Base-by-base conservation (phyloP, 1,140 invertebrate genomes). In the Spodoptera litura region DNA sequence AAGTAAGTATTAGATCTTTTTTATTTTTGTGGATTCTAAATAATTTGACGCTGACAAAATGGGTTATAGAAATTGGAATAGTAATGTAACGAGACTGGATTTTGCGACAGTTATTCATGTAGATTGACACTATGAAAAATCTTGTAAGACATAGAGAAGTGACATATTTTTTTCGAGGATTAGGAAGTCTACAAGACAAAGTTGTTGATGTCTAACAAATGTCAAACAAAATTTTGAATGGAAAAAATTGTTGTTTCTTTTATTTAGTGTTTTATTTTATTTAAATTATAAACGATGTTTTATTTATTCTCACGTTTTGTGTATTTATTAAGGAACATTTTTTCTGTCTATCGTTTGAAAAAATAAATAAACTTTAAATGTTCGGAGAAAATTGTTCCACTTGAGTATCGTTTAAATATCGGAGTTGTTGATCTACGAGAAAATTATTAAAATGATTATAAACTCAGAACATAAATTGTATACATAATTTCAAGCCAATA, bases 1-100 rank as follows among this genome's bases (percentile, higher is more conserved):
- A 71, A 70, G 78, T 80, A 62, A 80, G 78, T 80, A 75, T 51
- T 79, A 38, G 2, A 44, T 55, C 53, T 58, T 11, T 15, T 72
- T 44, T 74, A 52, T 74, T 51, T 74, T 59, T 59, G 49, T 74
- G 6, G 25, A 44, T 31, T 49, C 4, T 49, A 25, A 44, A 35
- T 20, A 68, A 56, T 56, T 74, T 66, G 35, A 13, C 56, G 51
- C 64, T 13, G 8, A 10, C 15, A n/a, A 70, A 75, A 71, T 73
- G 62, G 68, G 56, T 64, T 77, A 66, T 77, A 55, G 61, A 52
- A 44, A 31, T 49, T 10, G 27, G 20, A 59, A 31, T 73, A 20
- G 44, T 52, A 52, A 74, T 74, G 58, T 44, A 56, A 20, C 35
- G 68, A 44, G 38, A 44, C 38, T 53, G 25, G 31, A 15, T 71